phyloP scores from a whole-genome alignment of 2,888 invertebrate species.

The Stenoptilia bipunctidactyla region DNA sequence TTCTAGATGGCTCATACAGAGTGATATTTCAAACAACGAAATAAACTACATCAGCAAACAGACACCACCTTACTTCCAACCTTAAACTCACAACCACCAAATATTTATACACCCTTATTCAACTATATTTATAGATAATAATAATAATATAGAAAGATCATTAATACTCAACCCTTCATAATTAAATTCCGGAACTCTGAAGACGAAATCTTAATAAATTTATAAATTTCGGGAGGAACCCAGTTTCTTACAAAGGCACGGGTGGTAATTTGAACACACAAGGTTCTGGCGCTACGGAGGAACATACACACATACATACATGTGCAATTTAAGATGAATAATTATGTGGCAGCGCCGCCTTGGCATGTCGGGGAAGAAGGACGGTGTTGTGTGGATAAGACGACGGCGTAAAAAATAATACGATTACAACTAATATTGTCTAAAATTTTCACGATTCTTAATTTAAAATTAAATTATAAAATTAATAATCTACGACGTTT shows the following conservation, averaged over 20 bases:
- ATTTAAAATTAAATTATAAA: too few species aligned
- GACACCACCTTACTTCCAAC: too few species aligned
- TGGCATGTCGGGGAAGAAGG: conserved; percentile 38
- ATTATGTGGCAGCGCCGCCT: conserved; percentile 67
- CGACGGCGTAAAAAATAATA: too few species aligned
- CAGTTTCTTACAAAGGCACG: conserved; percentile 49
- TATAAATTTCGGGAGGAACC: conserved; percentile 50
- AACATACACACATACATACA: conserved; percentile 22
- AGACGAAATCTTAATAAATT: conserved; percentile 53
- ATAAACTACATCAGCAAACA: too few species aligned
- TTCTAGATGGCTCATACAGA: too few species aligned
- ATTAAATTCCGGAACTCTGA: conserved; percentile 36
- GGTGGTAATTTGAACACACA: conserved; percentile 51
- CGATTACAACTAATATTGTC: too few species aligned
- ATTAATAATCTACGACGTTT: too few species aligned
- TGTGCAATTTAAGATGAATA: conserved; percentile 71
- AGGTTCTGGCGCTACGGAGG: conserved; percentile 22
- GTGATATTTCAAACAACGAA: too few species aligned
- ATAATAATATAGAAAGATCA: not conserved
- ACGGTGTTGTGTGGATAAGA: conserved; percentile 26
- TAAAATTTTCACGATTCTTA: too few species aligned
- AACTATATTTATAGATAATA: too few species aligned
- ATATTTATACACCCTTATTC: too few species aligned
- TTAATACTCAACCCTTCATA: conserved; percentile 18
- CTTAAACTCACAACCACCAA: too few species aligned